These are phyloP conservation scores for Pangasius larnaudii DNA, from an alignment of 2,797 vertebrate genomes.

Conservation along the genomic window DNA sequence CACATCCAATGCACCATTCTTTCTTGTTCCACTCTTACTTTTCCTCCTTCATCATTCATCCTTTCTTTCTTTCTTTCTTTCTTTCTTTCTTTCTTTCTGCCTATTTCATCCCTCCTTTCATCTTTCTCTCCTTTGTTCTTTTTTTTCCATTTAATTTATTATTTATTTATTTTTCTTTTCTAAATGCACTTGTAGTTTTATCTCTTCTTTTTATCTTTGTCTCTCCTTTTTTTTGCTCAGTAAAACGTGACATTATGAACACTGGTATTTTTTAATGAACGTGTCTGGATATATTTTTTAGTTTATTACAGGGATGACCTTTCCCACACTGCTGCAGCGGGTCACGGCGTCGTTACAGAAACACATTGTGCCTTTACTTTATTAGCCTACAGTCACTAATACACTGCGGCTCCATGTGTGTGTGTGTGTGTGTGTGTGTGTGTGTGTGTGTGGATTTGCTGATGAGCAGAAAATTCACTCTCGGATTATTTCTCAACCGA, in stretches of 20 bases:
- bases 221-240: neutral
- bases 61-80: neutral
- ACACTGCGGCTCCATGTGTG: neutral
- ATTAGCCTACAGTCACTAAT: constrained; percentile 3
- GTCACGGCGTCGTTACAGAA: neutral
- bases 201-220: too few relatives aligned
- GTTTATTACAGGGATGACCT: constrained; percentile 7
- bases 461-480: neutral
- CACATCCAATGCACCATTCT: too few relatives aligned
- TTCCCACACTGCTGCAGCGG: neutral
- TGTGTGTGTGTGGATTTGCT: neutral
- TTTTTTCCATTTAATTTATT: neutral
- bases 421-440: neutral
- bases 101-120: neutral
- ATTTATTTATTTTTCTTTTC: neutral
- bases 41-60: neutral
- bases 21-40: neutral
- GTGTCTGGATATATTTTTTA: neutral
- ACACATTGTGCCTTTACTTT: neutral
- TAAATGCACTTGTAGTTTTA: neutral
- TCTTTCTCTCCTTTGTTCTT: neutral
- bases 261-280: neutral
- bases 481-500: neutral
- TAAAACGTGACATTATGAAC: neutral
- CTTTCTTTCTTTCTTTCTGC: too few relatives aligned